Evolutionary conservation across 2,113 vertebrate genomes (phyloP).

Genomic region (Copsychus sechellarum): DNA sequence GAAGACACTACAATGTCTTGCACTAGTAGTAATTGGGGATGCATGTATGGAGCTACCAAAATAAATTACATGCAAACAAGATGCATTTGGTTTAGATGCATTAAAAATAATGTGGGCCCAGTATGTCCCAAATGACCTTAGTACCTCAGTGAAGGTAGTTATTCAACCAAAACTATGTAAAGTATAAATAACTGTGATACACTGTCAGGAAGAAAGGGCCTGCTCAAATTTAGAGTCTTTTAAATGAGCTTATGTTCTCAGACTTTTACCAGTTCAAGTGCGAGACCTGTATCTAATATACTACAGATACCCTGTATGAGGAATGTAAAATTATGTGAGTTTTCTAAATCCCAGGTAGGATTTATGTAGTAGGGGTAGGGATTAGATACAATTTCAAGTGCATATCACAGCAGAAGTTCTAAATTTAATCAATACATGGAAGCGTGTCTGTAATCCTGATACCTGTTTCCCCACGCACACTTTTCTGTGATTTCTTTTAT

Average conservation of each 20-base stretch:
- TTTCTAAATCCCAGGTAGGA: not conserved
- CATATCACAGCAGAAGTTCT: not conserved
- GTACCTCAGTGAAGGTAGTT: not conserved
- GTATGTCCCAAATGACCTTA: not conserved
- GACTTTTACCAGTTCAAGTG: not conserved
- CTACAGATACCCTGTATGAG: not conserved
- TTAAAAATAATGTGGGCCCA: not conserved
- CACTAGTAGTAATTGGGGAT: not conserved
- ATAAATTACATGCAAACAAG: not conserved
- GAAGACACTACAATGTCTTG: not conserved
- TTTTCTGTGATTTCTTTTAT: not conserved
- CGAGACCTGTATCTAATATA: not conserved
- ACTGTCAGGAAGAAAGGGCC: not conserved
- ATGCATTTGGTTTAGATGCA: not conserved
- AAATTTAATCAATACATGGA: not conserved
- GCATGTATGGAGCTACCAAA: not conserved
- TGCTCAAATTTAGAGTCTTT: not conserved
- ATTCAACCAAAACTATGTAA: not conserved
- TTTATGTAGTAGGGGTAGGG: not conserved
- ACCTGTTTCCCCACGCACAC: accelerated
- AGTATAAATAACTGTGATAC: not conserved
- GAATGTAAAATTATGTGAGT: not conserved
- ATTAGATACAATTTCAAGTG: not conserved
- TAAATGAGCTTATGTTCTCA: not conserved
- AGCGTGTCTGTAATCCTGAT: not conserved